Conservation (phyloP, 2,888 invertebrate genomes). For the Spilarctia lutea region DNA sequence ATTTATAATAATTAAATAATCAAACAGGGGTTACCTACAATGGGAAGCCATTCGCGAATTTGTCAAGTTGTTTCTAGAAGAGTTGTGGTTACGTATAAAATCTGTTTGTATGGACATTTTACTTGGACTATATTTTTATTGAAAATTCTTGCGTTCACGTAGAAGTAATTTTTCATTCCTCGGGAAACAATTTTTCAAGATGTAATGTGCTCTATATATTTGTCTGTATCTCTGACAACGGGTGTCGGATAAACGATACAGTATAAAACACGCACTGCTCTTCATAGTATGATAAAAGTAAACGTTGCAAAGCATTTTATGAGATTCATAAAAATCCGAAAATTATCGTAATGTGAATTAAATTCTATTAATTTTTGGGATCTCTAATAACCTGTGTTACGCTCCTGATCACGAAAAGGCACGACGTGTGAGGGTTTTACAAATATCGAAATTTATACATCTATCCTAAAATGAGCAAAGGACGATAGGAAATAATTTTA, state of each 20-base stretch:
- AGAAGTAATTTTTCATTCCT: not conserved
- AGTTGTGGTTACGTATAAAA: constrained; percentile 25
- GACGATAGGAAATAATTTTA: not conserved
- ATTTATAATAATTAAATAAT: constrained; percentile 70
- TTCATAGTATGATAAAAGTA: not conserved
- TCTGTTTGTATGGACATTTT: not conserved
- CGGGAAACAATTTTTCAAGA: not conserved
- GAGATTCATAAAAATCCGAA: no score
- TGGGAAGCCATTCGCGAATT: constrained; percentile 43
- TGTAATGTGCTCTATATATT: not conserved
- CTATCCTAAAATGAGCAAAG: not conserved
- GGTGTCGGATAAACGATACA: not conserved
- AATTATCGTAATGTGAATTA: no score
- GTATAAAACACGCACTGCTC: not conserved
- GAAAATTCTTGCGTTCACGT: not conserved
- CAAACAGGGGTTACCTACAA: constrained; percentile 44
- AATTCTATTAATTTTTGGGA: not conserved
- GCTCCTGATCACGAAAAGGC: not conserved
- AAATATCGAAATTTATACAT: not conserved
- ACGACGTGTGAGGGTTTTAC: not conserved
- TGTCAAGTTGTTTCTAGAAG: constrained; percentile 27
- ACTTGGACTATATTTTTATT: not conserved
- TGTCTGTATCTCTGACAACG: not conserved
- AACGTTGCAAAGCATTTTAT: no score
- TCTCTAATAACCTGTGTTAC: not conserved